Conservation (phyloP, 2,888 invertebrate species). For the Drosophila quinaria region DNA sequence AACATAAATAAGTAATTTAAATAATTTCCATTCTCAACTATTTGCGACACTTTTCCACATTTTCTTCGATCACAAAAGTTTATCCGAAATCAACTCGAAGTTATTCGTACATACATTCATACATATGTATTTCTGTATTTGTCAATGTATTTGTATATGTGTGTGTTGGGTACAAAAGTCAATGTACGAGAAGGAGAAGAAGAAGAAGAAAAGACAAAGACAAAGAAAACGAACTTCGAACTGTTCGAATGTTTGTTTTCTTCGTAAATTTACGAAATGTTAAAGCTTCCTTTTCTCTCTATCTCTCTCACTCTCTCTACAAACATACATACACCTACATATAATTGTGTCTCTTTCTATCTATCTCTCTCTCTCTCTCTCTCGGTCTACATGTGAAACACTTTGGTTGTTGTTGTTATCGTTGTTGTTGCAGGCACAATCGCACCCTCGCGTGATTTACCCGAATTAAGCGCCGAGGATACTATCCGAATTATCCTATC, state of each 20-base stretch:
- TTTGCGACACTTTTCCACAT: conserved; percentile 48
- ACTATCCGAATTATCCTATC: conserved; percentile 95
- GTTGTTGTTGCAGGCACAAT: conserved; percentile 96
- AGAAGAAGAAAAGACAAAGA: conserved; percentile 31
- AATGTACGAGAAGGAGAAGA: conserved; percentile 51
- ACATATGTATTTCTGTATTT: conserved; percentile 67
- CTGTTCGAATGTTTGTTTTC: conserved; percentile 6
- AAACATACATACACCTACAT: conserved; percentile 25
- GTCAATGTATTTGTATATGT: conserved; percentile 81
- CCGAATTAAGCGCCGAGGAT: conserved; percentile 91
- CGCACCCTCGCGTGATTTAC: conserved; percentile 95
- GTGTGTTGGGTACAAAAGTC: conserved; percentile 60
- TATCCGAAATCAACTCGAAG: conserved; percentile 47
- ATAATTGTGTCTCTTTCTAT: conserved; percentile 33
- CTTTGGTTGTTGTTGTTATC: conserved; percentile 70
- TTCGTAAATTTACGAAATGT: conserved; percentile 12
- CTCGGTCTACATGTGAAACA: conserved; percentile 64
- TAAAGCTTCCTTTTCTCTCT: conserved; percentile 21
- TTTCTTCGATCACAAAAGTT: conserved; percentile 30
- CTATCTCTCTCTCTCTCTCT: conserved; percentile 31
- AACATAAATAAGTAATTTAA: conserved; percentile 34
- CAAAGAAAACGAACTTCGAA: conserved; percentile 21
- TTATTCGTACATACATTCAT: conserved; percentile 10
- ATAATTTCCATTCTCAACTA: conserved; percentile 38
- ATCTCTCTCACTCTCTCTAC: conserved; percentile 35